Percentiles rank a stretch among this genome's conserved stretches.
Conservation (phyloP, 1,140 invertebrate species). For the Aphaenogaster ashmeadi region DNA sequence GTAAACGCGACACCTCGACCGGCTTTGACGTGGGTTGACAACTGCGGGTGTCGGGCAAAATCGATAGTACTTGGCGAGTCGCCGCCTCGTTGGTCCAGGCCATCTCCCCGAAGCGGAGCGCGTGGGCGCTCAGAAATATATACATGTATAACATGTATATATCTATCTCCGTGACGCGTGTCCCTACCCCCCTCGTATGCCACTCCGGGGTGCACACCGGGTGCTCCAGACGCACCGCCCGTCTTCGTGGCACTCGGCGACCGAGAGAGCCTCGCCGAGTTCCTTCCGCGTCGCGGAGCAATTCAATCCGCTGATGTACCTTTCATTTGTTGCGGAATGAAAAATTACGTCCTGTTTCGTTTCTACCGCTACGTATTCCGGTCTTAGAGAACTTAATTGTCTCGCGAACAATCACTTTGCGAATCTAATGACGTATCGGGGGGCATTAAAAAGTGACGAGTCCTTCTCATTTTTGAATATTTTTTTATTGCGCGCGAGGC, state of each 20-base stretch:
- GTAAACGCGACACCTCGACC: conserved; percentile 50
- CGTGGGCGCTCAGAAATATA: conserved; percentile 65
- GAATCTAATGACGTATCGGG: background rate
- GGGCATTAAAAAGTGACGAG: background rate
- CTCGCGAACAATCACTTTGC: background rate
- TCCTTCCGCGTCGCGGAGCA: background rate
- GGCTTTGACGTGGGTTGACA: conserved; percentile 62
- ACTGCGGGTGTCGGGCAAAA: conserved; percentile 50
- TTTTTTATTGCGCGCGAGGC: background rate
- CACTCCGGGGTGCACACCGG: background rate
- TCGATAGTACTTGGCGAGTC: conserved; percentile 69
- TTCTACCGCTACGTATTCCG: background rate
- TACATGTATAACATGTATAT: conserved; percentile 10
- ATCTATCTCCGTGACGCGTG: background rate
- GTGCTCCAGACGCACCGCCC: background rate
- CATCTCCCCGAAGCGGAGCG: conserved; percentile 7
- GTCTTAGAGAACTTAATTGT: background rate
- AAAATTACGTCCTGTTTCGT: conserved; percentile 7
- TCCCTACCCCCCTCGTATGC: background rate
- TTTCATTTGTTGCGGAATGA: background rate
- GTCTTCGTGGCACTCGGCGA: background rate
- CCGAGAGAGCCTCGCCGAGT: background rate
- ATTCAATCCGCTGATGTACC: conserved; percentile 9
- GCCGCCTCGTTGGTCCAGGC: conserved; percentile 64
- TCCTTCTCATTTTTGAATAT: background rate